Base-by-base conservation (phyloP, 64 coral and sea anemone genomes). In the Montipora sp. region DNA sequence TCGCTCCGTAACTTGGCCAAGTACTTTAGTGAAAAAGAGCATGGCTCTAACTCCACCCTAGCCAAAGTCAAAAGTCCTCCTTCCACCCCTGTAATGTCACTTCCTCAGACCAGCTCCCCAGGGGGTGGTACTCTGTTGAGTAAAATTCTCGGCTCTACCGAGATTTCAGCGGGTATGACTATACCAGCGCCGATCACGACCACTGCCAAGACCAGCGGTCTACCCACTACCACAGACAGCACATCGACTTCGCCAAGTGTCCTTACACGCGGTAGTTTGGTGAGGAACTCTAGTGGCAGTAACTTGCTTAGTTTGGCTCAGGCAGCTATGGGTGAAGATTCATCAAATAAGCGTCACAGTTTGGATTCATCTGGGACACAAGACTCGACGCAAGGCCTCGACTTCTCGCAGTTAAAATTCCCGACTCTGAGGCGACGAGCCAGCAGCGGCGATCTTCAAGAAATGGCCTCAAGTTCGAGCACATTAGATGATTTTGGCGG, bases 11-110 rank as follows among this genome's bases (percentile, higher is more conserved):
- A 89, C 53, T 71, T 98, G 63, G 84, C 95, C 8, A 87, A 88
- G 8, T 98, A 98, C 79, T 98, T 98, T 48, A 98, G 95, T 75
- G 95, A 98, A 71, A 98, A 98, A 94, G 95, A 98, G 61, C 92
- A 76, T 23, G 85, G 73, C 10, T 90, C 47, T 12, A 92, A 46
- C 46, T 2, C 24, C 7, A 53, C 74, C 5, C 80, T 75, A 21
- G 59, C 19, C 0, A 77, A 77, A 18, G 50, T 87, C 36, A 77
- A 73, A 19, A 72, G 27, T 71, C 84, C 73, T 13, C 63, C 47
- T 15, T 50, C 87, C 60, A 78, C 84, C 75, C 83, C 83, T 61
- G 89, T 78, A 8, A 79, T 46, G 50, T 47, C 50, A 84, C 75
- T 67, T 76, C 89, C 66, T 36, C 73, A 63, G 4, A 71, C 47